phyloP scores from a whole-genome alignment of 2,113 vertebrate species.

The Equus quagga region DNA sequence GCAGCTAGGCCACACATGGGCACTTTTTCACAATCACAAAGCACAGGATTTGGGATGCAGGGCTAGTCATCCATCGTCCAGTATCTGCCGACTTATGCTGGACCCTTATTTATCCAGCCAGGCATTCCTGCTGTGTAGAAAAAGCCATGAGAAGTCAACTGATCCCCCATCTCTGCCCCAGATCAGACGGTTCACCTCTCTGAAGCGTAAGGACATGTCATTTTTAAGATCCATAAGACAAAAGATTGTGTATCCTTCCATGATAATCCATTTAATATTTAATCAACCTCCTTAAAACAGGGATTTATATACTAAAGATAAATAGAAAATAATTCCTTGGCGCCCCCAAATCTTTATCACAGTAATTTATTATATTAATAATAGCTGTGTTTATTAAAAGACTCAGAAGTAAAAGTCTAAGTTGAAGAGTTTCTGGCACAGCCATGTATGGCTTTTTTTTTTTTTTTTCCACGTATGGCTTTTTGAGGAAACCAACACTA shows the following conservation, averaged over 20 bases:
- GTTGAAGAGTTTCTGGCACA: not conserved
- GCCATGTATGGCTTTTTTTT: not conserved
- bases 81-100: not conserved
- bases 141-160: not conserved
- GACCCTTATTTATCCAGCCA: not conserved
- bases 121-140: not conserved
- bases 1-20: not conserved
- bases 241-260: not conserved
- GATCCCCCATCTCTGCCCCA: not conserved
- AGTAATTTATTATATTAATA: conserved; percentile 12
- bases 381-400: conserved; percentile 10
- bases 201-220: not conserved
- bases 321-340: not conserved
- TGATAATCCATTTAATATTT: not conserved
- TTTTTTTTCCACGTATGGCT: not conserved
- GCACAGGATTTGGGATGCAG: not conserved
- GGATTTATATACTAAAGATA: not conserved
- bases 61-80: fast-evolving
- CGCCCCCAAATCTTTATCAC: not conserved
- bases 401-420: conserved; percentile 22
- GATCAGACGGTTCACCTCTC: not conserved
- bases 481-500: not conserved
- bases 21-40: not conserved
- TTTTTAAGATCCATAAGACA: not conserved
- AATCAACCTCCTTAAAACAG: not conserved